Evolutionary conservation across 2,113 vertebrate genomes (phyloP).

Genomic region (Rhipidura dahli): DNA sequence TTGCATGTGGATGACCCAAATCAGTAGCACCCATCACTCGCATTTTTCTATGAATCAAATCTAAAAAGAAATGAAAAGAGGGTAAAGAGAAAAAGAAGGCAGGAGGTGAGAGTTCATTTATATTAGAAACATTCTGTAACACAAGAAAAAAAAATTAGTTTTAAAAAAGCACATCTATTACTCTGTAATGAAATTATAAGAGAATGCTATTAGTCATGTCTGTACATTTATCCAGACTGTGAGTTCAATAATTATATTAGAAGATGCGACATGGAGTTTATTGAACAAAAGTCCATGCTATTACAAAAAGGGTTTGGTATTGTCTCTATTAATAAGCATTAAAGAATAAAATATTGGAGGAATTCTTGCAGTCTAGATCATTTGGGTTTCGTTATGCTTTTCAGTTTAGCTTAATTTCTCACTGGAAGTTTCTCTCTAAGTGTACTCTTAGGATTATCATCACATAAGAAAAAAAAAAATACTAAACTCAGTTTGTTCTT

Average conservation of each 20-base stretch:
- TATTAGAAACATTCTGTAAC: slow-evolving; percentile 9
- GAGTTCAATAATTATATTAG: slow-evolving; percentile 54
- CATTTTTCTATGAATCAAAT: slow-evolving; percentile 21
- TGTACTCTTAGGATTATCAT: slow-evolving; percentile 21
- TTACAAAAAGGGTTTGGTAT: slow-evolving; percentile 33
- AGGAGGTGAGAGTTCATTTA: slow-evolving; percentile 14
- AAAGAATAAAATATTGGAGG: slow-evolving; percentile 41
- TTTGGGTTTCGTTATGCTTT: slow-evolving; percentile 57
- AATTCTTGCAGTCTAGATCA: slow-evolving; percentile 20
- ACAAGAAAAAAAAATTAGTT: not conserved
- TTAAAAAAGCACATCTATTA: slow-evolving; percentile 8
- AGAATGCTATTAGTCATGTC: slow-evolving; percentile 25
- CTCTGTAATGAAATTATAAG: slow-evolving; percentile 35
- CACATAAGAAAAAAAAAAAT: not conserved
- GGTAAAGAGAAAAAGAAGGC: not conserved
- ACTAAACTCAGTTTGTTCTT: not conserved
- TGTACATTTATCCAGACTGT: slow-evolving; percentile 22
- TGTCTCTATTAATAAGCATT: slow-evolving; percentile 59
- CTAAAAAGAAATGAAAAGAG: slow-evolving; percentile 13
- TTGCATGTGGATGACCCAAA: slow-evolving; percentile 26
- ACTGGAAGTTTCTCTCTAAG: slow-evolving; percentile 43
- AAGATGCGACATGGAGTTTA: slow-evolving; percentile 42
- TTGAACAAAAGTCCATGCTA: not conserved
- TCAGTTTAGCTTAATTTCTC: slow-evolving; percentile 63
- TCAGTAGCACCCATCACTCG: not conserved